Conservation (phyloP, 2,888 invertebrate species). For the Pheosia gnoma region DNA sequence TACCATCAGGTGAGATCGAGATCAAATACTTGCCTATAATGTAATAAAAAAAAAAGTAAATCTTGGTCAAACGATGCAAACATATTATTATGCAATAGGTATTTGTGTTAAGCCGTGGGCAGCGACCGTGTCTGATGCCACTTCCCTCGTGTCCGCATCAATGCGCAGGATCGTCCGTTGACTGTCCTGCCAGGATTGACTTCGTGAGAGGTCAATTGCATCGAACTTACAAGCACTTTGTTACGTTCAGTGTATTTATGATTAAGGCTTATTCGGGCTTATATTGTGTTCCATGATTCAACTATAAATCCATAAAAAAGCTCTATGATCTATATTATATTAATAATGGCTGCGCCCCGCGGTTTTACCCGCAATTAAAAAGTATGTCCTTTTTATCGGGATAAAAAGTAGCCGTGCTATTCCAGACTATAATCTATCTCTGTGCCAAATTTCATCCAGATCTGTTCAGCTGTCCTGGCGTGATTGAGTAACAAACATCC, state of each 20-base stretch:
- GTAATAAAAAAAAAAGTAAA: too few species aligned
- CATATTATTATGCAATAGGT: neutral
- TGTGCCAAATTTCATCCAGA: too few species aligned
- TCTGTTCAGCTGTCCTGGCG: too few species aligned
- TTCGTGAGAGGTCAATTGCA: conserved; percentile 47
- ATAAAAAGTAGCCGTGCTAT: too few species aligned
- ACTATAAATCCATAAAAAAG: neutral
- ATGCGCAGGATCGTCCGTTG: conserved; percentile 58
- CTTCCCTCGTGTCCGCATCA: conserved; percentile 58
- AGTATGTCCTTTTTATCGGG: too few species aligned
- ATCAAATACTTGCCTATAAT: too few species aligned
- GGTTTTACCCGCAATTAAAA: too few species aligned
- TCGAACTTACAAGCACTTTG: conserved; percentile 36
- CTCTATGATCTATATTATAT: too few species aligned
- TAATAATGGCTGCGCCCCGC: too few species aligned
- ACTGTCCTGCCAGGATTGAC: conserved; percentile 44
- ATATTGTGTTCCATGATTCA: neutral
- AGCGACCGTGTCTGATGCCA: conserved; percentile 55
- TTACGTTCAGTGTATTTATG: conserved; percentile 19
- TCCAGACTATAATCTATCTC: too few species aligned
- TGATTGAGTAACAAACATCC: too few species aligned
- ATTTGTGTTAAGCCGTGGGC: conserved; percentile 31
- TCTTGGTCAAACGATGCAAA: neutral
- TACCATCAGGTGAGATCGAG: too few species aligned
- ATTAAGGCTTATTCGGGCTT: neutral